phyloP scores from a whole-genome alignment of 2,113 vertebrate genomes.

The Cebus imitator region DNA sequence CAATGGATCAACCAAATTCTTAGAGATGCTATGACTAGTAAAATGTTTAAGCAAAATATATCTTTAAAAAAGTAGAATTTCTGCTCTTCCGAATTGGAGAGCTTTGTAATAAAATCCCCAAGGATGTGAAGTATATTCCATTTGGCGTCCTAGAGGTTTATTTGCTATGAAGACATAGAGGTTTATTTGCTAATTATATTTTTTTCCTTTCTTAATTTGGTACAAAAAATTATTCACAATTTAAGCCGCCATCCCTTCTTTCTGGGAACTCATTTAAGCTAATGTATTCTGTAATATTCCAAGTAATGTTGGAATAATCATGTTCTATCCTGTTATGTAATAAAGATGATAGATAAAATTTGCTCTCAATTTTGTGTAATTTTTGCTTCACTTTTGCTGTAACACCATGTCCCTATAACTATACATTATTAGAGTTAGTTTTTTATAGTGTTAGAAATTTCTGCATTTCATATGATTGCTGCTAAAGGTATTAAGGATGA shows the following conservation, averaged over 20 bases:
- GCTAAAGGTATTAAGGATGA: neutral
- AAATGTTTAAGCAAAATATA: neutral
- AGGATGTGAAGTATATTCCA: neutral
- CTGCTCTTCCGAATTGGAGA: neutral
- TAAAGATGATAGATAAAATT: neutral
- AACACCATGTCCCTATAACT: neutral
- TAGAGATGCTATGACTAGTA: neutral
- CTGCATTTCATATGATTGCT: conserved; percentile 57
- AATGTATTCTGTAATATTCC: neutral
- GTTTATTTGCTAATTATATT: neutral
- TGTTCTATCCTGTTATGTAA: neutral
- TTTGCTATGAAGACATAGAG: neutral
- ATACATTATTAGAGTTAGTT: neutral
- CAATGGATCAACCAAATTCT: neutral
- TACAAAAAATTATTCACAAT: neutral
- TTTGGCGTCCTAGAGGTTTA: neutral
- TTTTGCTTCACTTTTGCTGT: conserved; percentile 70
- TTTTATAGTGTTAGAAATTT: neutral
- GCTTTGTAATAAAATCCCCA: neutral
- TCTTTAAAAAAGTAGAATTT: neutral
- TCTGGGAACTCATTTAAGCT: neutral
- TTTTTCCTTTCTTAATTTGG: neutral
- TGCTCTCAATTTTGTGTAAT: conserved; percentile 35
- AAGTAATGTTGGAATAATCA: neutral
- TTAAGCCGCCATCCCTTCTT: neutral